These are phyloP conservation scores for Syngnathus scovelli DNA, from an alignment of 2,113 vertebrate genomes.

Conservation along the genomic window DNA sequence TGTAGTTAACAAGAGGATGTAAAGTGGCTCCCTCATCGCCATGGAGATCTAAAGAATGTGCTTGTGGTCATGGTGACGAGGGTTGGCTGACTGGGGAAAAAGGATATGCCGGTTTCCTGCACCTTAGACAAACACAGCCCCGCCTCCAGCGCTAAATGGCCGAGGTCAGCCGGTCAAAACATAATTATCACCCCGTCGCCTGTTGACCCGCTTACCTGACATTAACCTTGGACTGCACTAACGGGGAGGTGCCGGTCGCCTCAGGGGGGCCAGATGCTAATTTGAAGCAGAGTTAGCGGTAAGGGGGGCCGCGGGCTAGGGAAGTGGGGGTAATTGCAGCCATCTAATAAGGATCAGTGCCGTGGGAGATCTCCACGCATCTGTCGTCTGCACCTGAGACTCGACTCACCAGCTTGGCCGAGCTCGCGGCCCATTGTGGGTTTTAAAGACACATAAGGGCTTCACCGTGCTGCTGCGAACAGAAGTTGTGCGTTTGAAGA, in stretches of 20 bases:
- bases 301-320: conserved; percentile 4
- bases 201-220: conserved; percentile 66
- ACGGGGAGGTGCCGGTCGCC: conserved; percentile 50
- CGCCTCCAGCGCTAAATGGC: conserved; percentile 50
- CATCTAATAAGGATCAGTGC: conserved; percentile 67
- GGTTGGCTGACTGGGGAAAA: conserved; percentile 17
- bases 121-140: not conserved
- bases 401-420: conserved; percentile 49
- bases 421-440: conserved; percentile 39
- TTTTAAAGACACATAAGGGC: conserved; percentile 41
- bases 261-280: conserved; percentile 59
- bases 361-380: conserved; percentile 59
- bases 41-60: conserved; percentile 46
- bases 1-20: conserved; percentile 57
- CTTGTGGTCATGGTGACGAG: conserved; percentile 29
- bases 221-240: conserved; percentile 64
- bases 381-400: conserved; percentile 69
- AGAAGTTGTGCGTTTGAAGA: conserved; percentile 13
- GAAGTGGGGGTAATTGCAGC: conserved; percentile 50
- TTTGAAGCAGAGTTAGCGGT: conserved; percentile 61
- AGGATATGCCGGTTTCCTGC: conserved; percentile 53
- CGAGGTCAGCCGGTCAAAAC: conserved; percentile 66
- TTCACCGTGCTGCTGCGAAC: conserved; percentile 47
- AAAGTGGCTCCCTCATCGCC: conserved; percentile 56
- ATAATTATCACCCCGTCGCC: conserved; percentile 60